Percentiles rank a stretch among this genome's conserved stretches.
Conservation (phyloP, 2,888 invertebrate species). For the Ceriagrion tenellum region DNA sequence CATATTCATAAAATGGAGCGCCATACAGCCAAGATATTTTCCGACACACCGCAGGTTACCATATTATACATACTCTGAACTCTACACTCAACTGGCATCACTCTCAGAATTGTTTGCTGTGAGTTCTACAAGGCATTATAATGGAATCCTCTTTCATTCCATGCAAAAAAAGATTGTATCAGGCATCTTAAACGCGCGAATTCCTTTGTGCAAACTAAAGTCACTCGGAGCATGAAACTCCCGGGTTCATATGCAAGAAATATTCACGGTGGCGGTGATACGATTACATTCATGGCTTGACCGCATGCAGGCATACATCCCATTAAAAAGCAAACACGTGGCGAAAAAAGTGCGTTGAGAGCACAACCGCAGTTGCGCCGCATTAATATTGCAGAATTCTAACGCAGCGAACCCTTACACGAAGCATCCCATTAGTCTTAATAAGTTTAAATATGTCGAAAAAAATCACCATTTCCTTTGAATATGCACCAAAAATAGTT, state of each 20-base stretch:
- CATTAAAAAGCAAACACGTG: background rate
- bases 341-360: background rate
- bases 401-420: too few relatives aligned
- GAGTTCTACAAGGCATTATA: background rate
- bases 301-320: background rate
- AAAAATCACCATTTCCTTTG: too few relatives aligned
- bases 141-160: background rate
- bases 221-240: too few relatives aligned
- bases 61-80: background rate
- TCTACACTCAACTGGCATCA: background rate
- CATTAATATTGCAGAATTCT: background rate
- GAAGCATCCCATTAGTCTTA: too few relatives aligned
- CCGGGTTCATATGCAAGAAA: too few relatives aligned
- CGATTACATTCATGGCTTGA: background rate
- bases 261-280: too few relatives aligned
- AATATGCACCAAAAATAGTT: too few relatives aligned
- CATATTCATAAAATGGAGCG: background rate
- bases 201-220: background rate
- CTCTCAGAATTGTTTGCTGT: background rate
- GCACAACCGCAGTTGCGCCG: background rate
- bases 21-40: background rate
- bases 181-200: background rate
- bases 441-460: too few relatives aligned
- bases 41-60: background rate
- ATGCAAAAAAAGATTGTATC: background rate